Base-by-base conservation (phyloP, 1,140 invertebrate genomes). In the Mesaphorura yosii region DNA sequence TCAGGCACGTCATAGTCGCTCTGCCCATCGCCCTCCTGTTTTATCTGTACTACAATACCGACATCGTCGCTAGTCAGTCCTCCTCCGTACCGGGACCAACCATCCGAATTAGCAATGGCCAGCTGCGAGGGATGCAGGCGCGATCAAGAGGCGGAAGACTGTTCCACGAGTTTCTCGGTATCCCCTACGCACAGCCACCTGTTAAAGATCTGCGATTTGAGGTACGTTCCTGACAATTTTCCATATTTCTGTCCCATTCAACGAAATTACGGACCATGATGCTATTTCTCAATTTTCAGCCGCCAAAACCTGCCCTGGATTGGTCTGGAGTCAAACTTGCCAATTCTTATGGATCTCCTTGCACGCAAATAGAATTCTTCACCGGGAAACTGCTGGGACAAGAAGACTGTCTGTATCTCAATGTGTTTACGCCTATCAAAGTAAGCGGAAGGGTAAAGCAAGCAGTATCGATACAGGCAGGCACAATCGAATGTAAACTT, bases 161-260 rank as follows among this genome's bases (percentile, higher is more conserved):
- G 14, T 55, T 49, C 34, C 42, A 20, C 19, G 37, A 48, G 26
- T 55, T 55, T 39, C 27, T 49, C 20, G 53, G 53, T 19, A 19
- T 55, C 6, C 53, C 46, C 22, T 55, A 49, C 44, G 53, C 53
- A 3, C 10, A 38, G 15, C 2, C 22, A 19, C 53, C 53, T 28
- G 38, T 49, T 25, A 41, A 31, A 19, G 20, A 50, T 22, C 20
- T 38, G n/a, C 12, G 48, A 38, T 50, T 50, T 40, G 44, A 46
- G 23, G 44, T 46, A 22, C 23, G 44, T 10, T n/a, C n/a, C n/a
- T n/a, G n/a, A n/a, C n/a, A n/a, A n/a, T n/a, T 34, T 34, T 34
- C 10, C 10, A 10, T 34, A 10, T 10, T 34, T 14, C 17, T 26
- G 22, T 20, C 12, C 12, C 4, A 7, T 46, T 46, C 28, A 46